A percentile compares a stretch with the other conserved stretches of the same genome.
Evolutionary conservation across 2,113 vertebrate species (phyloP).

Genomic region (Phalacrocorax brasilianus): DNA sequence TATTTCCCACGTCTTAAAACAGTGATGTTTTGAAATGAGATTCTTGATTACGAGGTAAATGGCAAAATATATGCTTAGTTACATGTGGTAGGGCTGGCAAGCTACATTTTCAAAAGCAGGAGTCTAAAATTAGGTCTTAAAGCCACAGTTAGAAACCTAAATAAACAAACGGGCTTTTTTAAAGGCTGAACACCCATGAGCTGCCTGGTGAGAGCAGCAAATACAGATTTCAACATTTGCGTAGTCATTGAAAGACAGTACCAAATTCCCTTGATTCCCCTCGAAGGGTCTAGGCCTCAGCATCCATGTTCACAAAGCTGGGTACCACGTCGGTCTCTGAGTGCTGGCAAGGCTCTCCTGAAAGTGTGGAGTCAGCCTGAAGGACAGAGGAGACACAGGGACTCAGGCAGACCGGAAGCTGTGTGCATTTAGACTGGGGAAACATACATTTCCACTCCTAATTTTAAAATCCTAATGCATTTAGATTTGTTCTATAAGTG

Average conservation of each 20-base stretch:
- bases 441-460: not conserved
- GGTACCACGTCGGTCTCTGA: not conserved
- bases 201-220: not conserved
- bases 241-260: not conserved
- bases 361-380: not conserved
- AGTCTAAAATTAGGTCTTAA: slow-evolving; percentile 30
- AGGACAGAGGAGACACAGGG: not conserved
- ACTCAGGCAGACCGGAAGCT: not conserved
- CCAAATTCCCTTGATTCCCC: not conserved
- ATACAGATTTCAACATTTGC: not conserved
- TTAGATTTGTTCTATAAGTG: fast-evolving
- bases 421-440: not conserved
- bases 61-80: slow-evolving; percentile 5
- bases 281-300: not conserved
- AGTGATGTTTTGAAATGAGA: not conserved
- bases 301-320: fast-evolving
- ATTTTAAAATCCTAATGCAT: not conserved
- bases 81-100: not conserved
- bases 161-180: not conserved
- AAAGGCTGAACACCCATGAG: not conserved
- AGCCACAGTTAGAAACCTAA: not conserved
- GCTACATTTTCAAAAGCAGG: not conserved
- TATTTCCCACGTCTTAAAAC: not conserved
- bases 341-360: not conserved
- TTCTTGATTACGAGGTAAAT: not conserved